Evolutionary conservation across 2,113 vertebrate genomes (phyloP), one percentile per base, ranked within the genome.

Genomic region (Oncorhynchus masou): DNA sequence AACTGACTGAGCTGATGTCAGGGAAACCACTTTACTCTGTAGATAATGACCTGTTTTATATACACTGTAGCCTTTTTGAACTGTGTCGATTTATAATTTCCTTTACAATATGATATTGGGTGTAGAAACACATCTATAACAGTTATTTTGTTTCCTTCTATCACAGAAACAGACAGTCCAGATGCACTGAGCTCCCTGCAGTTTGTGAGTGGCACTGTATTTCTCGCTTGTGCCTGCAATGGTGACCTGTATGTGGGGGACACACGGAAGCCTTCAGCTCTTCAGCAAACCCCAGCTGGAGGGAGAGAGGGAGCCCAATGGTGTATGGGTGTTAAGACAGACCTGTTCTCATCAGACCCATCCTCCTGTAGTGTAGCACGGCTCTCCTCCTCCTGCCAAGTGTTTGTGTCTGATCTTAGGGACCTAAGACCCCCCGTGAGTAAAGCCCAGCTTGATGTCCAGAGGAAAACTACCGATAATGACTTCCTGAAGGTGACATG

Each of bases 231-330:
- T 84, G 90, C 94, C 0, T 3, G 51, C 8, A 87, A 83, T 0
- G 96, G 97, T 2, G 90, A 24, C 6, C 76, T 96, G 24, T 92
- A 89, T 70, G n/a, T 96, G 1, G 91, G 87, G 0, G 96, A 98
- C 71, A 39, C 86, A 4, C 95, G 96, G 48, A 89, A 90, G 3
- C 90, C 86, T 0, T 85, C 74, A 74, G 7, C 78, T 0, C 82
- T 89, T 70, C 74, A 31, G 0, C 0, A 0, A 2, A 0, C 77
- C 0, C 64, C 39, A 0, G 1, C 77, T 1, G 66, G 31, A 0
- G 39, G 4, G 0, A 49, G 12, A 0, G 3, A 64, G 0, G 75
- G 74, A 0, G 72, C 74, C 60, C 68, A n/a, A 1, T 98, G 96
- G 96, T 92, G 89, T 84, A 88, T 90, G 25, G 84, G 81, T 8